These are phyloP conservation scores for Schizopygopsis malacanthus DNA, from an alignment of 2,797 vertebrate species.

Conservation along the genomic window DNA sequence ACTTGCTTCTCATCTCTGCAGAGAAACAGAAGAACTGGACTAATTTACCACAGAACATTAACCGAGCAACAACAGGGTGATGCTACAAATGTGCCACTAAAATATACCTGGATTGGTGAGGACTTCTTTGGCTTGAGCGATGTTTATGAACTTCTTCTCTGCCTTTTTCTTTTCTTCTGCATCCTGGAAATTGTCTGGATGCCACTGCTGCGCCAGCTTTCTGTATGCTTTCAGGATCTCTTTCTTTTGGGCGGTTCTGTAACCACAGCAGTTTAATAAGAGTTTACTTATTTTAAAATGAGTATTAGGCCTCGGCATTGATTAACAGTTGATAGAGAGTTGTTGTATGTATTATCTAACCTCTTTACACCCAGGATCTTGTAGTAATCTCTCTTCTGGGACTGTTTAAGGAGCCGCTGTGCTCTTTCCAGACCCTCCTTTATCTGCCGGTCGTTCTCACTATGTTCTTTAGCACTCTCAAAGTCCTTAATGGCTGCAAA, in stretches of 20 bases:
- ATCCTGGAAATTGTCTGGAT: slow-evolving; percentile 97
- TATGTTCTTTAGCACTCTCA: slow-evolving; percentile 88
- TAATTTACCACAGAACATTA: background rate
- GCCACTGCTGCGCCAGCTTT: slow-evolving; percentile 96
- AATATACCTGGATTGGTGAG: slow-evolving; percentile 92
- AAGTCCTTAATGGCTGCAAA: slow-evolving; percentile 91
- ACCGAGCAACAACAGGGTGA: background rate
- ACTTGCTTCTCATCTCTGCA: slow-evolving; percentile 93
- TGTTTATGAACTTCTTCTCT: slow-evolving; percentile 98
- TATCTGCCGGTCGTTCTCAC: slow-evolving; percentile 91
- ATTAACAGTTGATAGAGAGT: background rate
- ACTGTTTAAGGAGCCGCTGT: slow-evolving; percentile 93
- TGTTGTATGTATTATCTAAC: slow-evolving; percentile 69
- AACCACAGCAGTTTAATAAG: slow-evolving; percentile 7
- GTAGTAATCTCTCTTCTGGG: slow-evolving; percentile 95
- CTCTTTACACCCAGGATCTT: slow-evolving; percentile 99
- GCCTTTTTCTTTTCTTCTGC: slow-evolving; percentile 94
- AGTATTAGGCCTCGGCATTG: background rate
- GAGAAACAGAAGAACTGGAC: slow-evolving; percentile 32
- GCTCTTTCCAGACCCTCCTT: slow-evolving; percentile 94
- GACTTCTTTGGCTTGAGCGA: slow-evolving; percentile 97
- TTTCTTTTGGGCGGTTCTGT: slow-evolving; percentile 94
- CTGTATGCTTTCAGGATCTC: slow-evolving; percentile 98
- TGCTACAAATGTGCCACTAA: background rate
- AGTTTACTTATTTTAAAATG: background rate